Evolutionary conservation across 2,797 vertebrate species (phyloP), one percentile per base, ranked within the genome.

Genomic region (Orientallactaga sibirica): DNA sequence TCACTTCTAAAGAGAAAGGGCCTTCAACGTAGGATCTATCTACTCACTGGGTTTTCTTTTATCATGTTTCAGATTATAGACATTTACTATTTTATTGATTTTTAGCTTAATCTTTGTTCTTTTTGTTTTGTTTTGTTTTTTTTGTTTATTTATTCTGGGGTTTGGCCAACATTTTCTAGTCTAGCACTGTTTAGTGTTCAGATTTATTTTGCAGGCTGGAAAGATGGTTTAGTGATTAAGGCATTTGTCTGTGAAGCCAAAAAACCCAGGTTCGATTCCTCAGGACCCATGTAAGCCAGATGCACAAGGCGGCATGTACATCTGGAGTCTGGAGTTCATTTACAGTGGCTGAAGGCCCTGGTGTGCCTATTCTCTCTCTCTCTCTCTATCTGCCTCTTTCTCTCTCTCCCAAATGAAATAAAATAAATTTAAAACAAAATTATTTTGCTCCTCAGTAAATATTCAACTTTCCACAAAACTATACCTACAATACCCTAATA

Each of bases 381-480:
- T 37, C 33, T 37, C 33, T 37, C 33, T 37, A 37, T 37, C 33
- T 48, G 48, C 48, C 48, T 48, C 48, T 48, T 48, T 48, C 48
- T 48, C 43, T 48, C 43, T 48, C 43, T 48, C 43, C 8, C 48
- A 48, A 48, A 48, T 48, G 10, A 48, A 48, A 48, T 48, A 48
- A 48, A 48, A 48, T 6, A 48, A 48, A 48, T 48, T 48, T 37
- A 48, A 8, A 48, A 48, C 48, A 48, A 48, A 48, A 10, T 68
- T 86, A 75, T 86, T 95, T 93, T 93, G 27, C n/a, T 88, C 33
- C 33, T 37, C 66, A 74, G 52, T 90, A 87, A 85, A 94, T 75
- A 61, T 80, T 66, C 80, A 82, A 18, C 37, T 48, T 75, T 75
- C 55, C 24, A 78, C 41, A 66, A 74, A 94, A 74, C 64, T 85